phyloP scores from a whole-genome alignment of 1,140 invertebrate species.

The Cepaea nemoralis region DNA sequence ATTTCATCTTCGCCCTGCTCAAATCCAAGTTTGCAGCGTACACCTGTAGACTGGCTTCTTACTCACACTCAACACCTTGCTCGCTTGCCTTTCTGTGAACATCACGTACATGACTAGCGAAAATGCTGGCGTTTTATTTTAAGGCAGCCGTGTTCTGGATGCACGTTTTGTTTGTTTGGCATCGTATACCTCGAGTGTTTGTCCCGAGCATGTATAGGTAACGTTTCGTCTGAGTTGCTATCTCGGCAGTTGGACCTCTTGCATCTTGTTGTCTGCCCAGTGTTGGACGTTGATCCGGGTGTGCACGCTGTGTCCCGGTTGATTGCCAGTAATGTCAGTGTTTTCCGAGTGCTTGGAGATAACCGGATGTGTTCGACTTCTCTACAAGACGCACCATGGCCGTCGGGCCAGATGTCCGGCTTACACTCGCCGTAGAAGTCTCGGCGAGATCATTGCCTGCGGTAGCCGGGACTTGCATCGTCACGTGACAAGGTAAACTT shows the following conservation, averaged over 20 bases:
- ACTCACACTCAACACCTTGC: background rate
- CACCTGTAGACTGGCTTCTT: background rate
- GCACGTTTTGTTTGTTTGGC: too few relatives aligned
- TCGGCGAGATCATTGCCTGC: background rate
- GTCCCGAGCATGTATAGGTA: too few relatives aligned
- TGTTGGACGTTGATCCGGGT: too few relatives aligned
- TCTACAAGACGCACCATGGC: background rate
- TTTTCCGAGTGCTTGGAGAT: background rate
- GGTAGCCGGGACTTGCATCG: background rate
- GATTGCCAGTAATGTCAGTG: background rate
- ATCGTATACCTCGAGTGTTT: too few relatives aligned
- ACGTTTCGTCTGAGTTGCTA: too few relatives aligned
- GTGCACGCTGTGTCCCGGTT: too few relatives aligned
- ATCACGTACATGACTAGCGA: too few relatives aligned
- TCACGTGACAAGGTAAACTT: slow-evolving; percentile 5
- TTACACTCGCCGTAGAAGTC: background rate
- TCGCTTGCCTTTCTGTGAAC: background rate
- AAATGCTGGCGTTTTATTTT: too few relatives aligned
- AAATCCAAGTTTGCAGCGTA: background rate
- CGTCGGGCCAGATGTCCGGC: background rate
- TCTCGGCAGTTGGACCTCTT: too few relatives aligned
- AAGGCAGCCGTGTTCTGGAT: too few relatives aligned
- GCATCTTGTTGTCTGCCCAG: too few relatives aligned
- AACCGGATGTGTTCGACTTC: background rate
- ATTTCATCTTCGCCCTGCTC: background rate